phyloP scores from a whole-genome alignment of 2,113 vertebrate genomes.

The Oryzias curvinotus region DNA sequence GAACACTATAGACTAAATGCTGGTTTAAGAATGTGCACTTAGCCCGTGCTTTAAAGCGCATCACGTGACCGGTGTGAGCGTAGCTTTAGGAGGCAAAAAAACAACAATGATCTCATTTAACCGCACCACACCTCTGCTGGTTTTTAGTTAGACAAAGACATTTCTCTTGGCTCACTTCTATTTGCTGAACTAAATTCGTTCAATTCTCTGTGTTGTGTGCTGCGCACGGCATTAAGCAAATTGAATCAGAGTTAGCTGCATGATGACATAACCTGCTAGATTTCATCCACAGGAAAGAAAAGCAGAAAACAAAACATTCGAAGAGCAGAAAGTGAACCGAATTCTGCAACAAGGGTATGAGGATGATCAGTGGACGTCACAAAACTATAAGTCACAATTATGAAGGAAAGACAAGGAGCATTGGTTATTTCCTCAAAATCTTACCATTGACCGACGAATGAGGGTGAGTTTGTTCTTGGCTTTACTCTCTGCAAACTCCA shows the following conservation, averaged over 20 bases:
- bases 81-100: no score
- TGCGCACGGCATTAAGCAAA: constrained; percentile 8
- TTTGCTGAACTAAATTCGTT: no score
- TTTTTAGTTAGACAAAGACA: no score
- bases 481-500: constrained; percentile 97
- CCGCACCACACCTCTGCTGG: no score
- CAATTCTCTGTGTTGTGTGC: not conserved
- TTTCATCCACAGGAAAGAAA: constrained; percentile 12
- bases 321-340: not conserved
- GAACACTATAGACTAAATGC: no score
- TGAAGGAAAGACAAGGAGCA: no score
- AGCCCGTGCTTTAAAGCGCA: no score
- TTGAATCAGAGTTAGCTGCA: constrained; percentile 8
- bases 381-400: no score
- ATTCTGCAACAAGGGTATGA: no score
- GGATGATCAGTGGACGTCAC: no score
- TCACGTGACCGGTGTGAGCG: not conserved
- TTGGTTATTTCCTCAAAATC: constrained; percentile 22
- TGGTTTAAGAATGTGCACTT: no score
- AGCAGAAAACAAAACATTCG: constrained; percentile 6
- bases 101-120: not conserved
- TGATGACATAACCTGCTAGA: not conserved
- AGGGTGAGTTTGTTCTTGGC: constrained; percentile 92
- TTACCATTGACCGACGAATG: constrained; percentile 96
- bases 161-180: no score